Conservation (phyloP, 2,113 vertebrate genomes). For the Gymnogyps californianus region DNA sequence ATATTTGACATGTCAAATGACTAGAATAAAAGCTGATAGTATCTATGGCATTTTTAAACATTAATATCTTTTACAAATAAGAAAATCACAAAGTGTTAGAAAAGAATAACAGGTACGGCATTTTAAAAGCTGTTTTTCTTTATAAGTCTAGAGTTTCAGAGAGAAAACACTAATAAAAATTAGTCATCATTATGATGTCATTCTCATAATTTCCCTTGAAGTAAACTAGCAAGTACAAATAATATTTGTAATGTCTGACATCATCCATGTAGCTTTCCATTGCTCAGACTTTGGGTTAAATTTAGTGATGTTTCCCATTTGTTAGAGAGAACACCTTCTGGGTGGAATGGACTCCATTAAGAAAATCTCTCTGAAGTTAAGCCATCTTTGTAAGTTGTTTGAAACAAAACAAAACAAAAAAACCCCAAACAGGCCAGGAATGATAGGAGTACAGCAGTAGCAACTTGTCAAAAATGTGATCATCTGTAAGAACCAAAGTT, state of each 20-base stretch:
- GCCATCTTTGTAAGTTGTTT: constrained; percentile 51
- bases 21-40: not conserved
- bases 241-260: constrained; percentile 84
- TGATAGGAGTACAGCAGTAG: not conserved
- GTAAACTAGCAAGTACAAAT: constrained; percentile 81
- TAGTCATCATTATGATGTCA: constrained; percentile 80
- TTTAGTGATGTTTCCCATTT: constrained; percentile 78
- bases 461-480: constrained; percentile 4
- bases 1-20: not conserved
- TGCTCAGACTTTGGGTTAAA: constrained; percentile 71
- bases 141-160: constrained; percentile 68
- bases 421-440: not conserved
- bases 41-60: constrained; percentile 18
- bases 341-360: constrained; percentile 67
- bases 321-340: constrained; percentile 73
- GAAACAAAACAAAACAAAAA: not conserved
- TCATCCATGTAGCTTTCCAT: constrained; percentile 84
- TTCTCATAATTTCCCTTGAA: constrained; percentile 78
- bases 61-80: constrained; percentile 42
- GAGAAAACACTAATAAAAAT: constrained; percentile 79
- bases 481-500: not conserved
- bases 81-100: constrained; percentile 42
- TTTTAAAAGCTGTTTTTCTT: constrained; percentile 69
- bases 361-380: constrained; percentile 66
- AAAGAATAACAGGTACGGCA: constrained; percentile 52